A percentile compares a stretch with the other conserved stretches of the same genome.
Conservation (phyloP, 2,113 vertebrate species). For the Bubo scandiacus region DNA sequence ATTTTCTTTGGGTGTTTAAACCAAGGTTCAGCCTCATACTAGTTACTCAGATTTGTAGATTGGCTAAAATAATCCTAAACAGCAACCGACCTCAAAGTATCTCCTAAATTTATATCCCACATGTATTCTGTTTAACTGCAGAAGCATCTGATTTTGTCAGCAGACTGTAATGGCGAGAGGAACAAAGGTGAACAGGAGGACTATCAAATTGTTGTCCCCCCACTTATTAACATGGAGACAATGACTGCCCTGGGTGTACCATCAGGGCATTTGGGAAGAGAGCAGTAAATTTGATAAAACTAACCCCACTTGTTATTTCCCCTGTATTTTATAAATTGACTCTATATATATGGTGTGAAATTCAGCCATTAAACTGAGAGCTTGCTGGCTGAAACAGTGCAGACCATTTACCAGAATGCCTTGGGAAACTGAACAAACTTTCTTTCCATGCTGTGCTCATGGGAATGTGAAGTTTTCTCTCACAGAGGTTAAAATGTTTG, state of each 20-base stretch:
- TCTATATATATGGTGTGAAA: background rate
- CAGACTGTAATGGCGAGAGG: background rate
- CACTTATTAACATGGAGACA: background rate
- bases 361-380: background rate
- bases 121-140: background rate
- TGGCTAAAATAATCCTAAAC: background rate
- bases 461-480: background rate
- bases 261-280: background rate
- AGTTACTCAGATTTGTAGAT: background rate
- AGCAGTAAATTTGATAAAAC: background rate
- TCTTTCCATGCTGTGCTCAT: background rate
- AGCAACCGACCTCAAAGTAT: background rate
- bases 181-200: background rate
- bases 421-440: conserved; percentile 13
- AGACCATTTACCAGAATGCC: conserved; percentile 6
- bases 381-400: background rate
- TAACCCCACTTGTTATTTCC: background rate
- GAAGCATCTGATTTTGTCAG: background rate
- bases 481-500: background rate
- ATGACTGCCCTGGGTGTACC: background rate
- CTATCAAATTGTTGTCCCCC: background rate
- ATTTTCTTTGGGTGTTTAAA: background rate
- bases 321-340: background rate
- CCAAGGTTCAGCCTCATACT: accelerated
- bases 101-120: background rate